phyloP scores from a whole-genome alignment of 1,140 invertebrate species.

The Diachasma alloeum region DNA sequence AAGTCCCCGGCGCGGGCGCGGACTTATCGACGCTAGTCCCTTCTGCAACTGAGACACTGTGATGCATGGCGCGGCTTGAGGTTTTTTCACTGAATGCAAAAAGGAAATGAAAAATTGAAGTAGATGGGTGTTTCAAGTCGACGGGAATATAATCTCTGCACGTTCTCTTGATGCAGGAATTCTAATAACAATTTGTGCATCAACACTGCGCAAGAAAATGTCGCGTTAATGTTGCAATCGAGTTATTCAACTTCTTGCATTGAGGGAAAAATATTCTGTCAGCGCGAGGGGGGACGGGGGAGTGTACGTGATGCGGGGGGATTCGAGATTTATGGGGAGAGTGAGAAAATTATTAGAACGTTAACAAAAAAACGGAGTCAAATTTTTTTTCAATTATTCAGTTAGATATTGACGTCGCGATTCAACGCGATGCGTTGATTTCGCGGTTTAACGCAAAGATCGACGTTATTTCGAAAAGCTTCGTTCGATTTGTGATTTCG shows the following conservation, averaged over 20 bases:
- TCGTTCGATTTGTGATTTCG: no score
- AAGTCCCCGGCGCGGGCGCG: not conserved
- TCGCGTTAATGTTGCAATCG: conserved; percentile 1
- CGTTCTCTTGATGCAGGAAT: not conserved
- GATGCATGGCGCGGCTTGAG: not conserved
- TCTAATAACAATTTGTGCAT: conserved; percentile 11
- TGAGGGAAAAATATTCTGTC: not conserved
- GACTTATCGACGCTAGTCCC: not conserved
- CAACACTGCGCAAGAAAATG: not conserved
- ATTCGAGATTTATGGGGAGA: no score
- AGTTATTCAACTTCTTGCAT: conserved; percentile 6
- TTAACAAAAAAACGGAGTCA: no score
- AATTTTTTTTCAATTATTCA: no score
- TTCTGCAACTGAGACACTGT: not conserved
- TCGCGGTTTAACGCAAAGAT: no score
- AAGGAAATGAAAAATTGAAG: not conserved
- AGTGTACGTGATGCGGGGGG: no score
- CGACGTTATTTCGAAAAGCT: no score
- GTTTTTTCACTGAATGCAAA: not conserved
- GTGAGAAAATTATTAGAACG: no score
- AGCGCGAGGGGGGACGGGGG: not conserved
- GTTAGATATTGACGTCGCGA: no score
- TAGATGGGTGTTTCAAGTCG: not conserved
- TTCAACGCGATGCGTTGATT: no score
- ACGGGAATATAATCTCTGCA: not conserved